Conservation (phyloP, 2,113 vertebrate genomes). For the Melanostigma gelatinosum region DNA sequence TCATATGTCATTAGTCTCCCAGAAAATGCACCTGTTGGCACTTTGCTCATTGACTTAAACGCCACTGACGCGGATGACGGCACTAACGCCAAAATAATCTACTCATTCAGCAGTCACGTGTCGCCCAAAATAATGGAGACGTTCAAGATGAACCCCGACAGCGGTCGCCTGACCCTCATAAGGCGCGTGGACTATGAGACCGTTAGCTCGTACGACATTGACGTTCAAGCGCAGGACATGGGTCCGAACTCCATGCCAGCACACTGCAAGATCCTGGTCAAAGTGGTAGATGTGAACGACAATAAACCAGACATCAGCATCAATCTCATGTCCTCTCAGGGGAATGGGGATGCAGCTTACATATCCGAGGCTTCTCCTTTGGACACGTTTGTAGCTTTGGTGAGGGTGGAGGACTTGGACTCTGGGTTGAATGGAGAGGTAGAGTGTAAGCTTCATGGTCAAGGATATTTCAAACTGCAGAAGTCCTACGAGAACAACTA, state of each 20-base stretch:
- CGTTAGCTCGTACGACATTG: conserved; percentile 92
- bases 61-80: conserved; percentile 97
- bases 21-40: conserved; percentile 90
- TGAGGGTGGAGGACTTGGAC: conserved; percentile 94
- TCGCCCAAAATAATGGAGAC: conserved; percentile 93
- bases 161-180: conserved; percentile 90
- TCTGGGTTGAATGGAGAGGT: conserved; percentile 93
- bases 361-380: conserved; percentile 90
- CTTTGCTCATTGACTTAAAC: conserved; percentile 92
- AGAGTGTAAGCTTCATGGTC: conserved; percentile 91
- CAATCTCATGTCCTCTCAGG: conserved; percentile 91
- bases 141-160: conserved; percentile 93
- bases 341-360: conserved; percentile 91
- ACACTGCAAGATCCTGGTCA: conserved; percentile 96
- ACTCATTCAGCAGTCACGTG: conserved; percentile 96
- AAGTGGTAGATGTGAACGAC: conserved; percentile 95
- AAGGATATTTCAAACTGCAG: conserved; percentile 94
- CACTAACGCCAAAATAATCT: conserved; percentile 94
- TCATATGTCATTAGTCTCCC: conserved; percentile 90
- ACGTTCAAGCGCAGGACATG: conserved; percentile 95
- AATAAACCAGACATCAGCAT: conserved; percentile 97
- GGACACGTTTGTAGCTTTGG: conserved; percentile 95
- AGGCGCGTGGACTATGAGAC: conserved; percentile 93
- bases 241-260: conserved; percentile 97
- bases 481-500: conserved; percentile 97